A percentile compares a stretch with the other conserved stretches of the same genome.
Conservation (phyloP, 2,888 invertebrate species). For the Aporophyla nigra region DNA sequence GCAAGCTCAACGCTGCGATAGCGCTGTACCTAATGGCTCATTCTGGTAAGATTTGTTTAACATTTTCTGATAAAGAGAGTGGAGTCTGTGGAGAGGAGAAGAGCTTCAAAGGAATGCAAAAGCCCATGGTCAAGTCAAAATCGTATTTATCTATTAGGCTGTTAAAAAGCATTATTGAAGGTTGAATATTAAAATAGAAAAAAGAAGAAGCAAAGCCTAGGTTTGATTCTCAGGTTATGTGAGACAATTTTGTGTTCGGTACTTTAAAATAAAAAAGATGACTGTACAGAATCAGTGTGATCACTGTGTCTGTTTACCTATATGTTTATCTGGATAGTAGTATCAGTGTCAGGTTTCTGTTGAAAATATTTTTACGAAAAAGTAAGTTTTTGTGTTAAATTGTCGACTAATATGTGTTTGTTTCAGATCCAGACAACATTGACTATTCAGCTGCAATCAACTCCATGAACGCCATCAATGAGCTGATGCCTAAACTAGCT, state of each 20-base stretch:
- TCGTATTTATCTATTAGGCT: neutral
- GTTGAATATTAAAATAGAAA: neutral
- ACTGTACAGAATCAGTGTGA: neutral
- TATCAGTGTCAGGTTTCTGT: neutral
- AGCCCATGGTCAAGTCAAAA: neutral
- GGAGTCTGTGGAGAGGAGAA: no score
- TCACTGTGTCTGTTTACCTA: neutral
- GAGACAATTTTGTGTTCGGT: neutral
- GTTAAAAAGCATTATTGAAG: neutral
- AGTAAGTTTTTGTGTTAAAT: neutral
- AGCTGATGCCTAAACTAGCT: constrained; percentile 97
- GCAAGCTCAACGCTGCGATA: constrained; percentile 82
- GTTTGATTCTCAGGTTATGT: neutral
- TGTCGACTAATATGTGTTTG: neutral
- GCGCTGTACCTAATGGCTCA: constrained; percentile 81
- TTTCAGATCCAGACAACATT: constrained; percentile 92
- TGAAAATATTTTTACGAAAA: neutral
- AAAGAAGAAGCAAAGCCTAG: no score
- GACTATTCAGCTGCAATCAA: constrained; percentile 98
- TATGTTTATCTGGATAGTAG: neutral
- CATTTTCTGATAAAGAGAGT: neutral
- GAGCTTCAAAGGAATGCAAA: no score
- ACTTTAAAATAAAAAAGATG: neutral
- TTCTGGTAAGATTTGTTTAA: constrained; percentile 72
- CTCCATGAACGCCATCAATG: constrained; percentile 98